Evolutionary conservation across 2,797 vertebrate species (phyloP), one percentile per base, ranked within the genome.

Genomic region (Rhynchonycteris naso): DNA sequence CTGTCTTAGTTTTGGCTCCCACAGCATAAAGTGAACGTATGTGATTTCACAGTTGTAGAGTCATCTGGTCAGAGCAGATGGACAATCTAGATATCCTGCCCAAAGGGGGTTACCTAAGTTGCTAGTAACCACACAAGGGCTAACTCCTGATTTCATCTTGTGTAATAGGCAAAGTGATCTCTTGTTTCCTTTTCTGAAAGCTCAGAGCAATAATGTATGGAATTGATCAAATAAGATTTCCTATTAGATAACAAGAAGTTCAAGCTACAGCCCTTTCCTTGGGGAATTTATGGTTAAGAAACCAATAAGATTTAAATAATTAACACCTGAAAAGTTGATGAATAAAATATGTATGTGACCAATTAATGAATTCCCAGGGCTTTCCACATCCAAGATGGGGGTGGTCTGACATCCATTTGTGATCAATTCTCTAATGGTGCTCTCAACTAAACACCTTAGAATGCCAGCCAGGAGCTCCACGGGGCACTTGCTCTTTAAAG

Each of bases 401-500:
- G 3, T 68, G 66, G 47, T 8, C 86, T 35, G 24, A 72, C 71
- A 52, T 63, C 26, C 24, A 4, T 30, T 33, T 2, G 7, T 9
- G 33, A 22, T 38, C 38, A 69, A 15, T 90, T 52, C 63, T 76
- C 52, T 93, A 59, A 28, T 18, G 63, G 47, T 28, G 50, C 15
- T 56, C 43, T 56, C 24, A n/a, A 58, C 7, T 56, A 2, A 33
- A 84, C 54, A 63, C 30, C 19, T 26, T 18, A 16, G 50, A 69
- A 84, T 7, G 56, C 74, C 38, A 52, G 52, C 83, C 69, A 61
- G 69, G 76, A 94, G 35, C 94, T 91, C 97, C 97, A 90, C 89
- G 94, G 86, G 90, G 96, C 87, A 92, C 87, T 95, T 92, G 91
- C 96, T 98, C 97, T 97, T 98, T 97, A 97, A 98, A 96, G 90